A percentile compares a stretch with the other conserved stretches of the same genome.
Evolutionary conservation across 2,888 invertebrate species (phyloP).

Genomic region (Tholera decimalis): DNA sequence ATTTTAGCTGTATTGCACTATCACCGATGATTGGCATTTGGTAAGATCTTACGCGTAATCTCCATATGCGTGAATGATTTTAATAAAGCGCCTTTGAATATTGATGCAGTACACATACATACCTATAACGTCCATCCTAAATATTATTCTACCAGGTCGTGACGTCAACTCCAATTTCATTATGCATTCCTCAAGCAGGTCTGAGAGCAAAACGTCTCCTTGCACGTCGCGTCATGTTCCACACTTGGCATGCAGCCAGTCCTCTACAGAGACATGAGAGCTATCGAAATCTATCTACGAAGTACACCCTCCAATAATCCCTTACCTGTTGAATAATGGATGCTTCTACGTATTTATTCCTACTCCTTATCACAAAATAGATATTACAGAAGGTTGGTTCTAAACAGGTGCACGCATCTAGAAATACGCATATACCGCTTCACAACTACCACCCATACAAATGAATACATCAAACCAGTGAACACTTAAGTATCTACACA

Average conservation of each 20-base stretch:
- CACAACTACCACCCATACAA: too few relatives aligned
- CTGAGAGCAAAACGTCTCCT: constrained; percentile 31
- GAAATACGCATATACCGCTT: too few relatives aligned
- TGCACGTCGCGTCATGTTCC: constrained; percentile 52
- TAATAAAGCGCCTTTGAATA: neutral
- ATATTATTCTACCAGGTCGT: constrained; percentile 14
- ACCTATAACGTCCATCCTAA: neutral
- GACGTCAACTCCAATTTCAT: constrained; percentile 37
- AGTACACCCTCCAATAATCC: constrained; percentile 70
- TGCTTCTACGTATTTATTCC: constrained; percentile 66
- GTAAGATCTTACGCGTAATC: neutral
- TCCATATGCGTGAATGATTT: too few relatives aligned
- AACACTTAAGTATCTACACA: too few relatives aligned
- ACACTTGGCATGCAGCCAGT: constrained; percentile 71
- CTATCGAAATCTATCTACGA: constrained; percentile 73
- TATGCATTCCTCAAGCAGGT: constrained; percentile 40
- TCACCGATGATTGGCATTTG: neutral
- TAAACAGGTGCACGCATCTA: neutral
- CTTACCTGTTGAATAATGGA: constrained; percentile 85
- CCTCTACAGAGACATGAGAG: constrained; percentile 57
- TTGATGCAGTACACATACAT: neutral
- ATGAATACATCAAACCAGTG: too few relatives aligned
- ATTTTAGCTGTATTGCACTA: too few relatives aligned
- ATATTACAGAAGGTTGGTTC: constrained; percentile 10
- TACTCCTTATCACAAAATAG: constrained; percentile 23